Percentiles rank a stretch among this genome's conserved stretches.
phyloP scores from a whole-genome alignment of 1,140 invertebrate genomes.

The Euborellia annulipes region DNA sequence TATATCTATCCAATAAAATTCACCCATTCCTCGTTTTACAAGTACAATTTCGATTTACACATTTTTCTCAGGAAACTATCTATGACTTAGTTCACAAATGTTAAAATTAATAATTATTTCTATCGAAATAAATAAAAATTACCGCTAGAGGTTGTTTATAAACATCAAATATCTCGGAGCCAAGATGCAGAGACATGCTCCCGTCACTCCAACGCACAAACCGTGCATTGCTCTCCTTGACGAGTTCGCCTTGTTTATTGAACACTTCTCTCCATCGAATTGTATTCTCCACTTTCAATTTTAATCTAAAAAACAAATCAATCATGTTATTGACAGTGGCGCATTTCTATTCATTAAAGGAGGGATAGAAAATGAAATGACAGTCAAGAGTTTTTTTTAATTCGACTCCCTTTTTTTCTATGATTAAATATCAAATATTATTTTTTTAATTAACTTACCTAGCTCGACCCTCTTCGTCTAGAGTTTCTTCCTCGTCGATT shows the following conservation, averaged over 20 bases:
- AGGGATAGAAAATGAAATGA: too few relatives aligned
- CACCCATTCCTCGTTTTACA: too few relatives aligned
- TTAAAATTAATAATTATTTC: too few relatives aligned
- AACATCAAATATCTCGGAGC: constrained; percentile 95
- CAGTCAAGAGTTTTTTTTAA: too few relatives aligned
- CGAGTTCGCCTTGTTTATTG: constrained; percentile 65
- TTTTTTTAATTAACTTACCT: constrained; percentile 37
- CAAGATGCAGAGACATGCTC: constrained; percentile 91
- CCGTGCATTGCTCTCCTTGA: constrained; percentile 88
- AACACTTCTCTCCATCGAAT: constrained; percentile 86
- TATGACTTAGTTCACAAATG: too few relatives aligned
- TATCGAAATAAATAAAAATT: constrained; percentile 16
- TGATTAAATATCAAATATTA: too few relatives aligned
- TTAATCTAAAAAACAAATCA: constrained; percentile 39
- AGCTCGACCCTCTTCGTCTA: constrained; percentile 95
- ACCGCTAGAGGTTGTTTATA: constrained; percentile 80
- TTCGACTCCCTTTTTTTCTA: too few relatives aligned
- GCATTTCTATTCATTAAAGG: too few relatives aligned
- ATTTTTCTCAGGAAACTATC: too few relatives aligned
- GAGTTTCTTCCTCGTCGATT: constrained; percentile 94
- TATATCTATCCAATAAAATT: too few relatives aligned
- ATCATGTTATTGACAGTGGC: too few relatives aligned
- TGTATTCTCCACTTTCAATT: constrained; percentile 93
- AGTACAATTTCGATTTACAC: too few relatives aligned
- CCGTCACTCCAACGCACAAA: constrained; percentile 97